Base-by-base conservation (phyloP, 2,888 invertebrate species). In the Resseliella maxima region DNA sequence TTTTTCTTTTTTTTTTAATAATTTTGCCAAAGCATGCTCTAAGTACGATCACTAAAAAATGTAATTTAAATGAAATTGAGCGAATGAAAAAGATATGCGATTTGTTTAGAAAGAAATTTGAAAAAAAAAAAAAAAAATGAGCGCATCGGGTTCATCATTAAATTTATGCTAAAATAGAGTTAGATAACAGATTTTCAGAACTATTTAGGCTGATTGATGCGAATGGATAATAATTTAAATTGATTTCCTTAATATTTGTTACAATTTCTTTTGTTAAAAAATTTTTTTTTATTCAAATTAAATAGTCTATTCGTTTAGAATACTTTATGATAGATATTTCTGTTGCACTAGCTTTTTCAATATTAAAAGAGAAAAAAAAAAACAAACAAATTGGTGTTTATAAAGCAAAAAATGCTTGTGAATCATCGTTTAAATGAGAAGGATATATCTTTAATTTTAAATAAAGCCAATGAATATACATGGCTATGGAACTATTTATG, bases 401-500 rank as follows among this genome's bases (percentile, higher is more conserved):
- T n/a, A n/a, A n/a, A n/a, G n/a, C n/a, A n/a, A n/a, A n/a, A n/a
- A n/a, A n/a, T n/a, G n/a, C n/a, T n/a, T n/a, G 41, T 41, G 6
- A 41, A 41, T 41, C 41, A 12, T 41, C 5, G 41, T 41, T 41
- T 12, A 41, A 41, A 12, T 12, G 41, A 41, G n/a, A 6, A 24
- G 24, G 24, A 59, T 2, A 24, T 50, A 50, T 18, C 15, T 50
- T 10, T 24, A 15, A 59, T n/a, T 59, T 59, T 24, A 24, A 72
- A 72, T 15, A 72, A 72, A 12, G 72, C 72, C 59, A 59, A 24
- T 31, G 5, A 31, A 72, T 31, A 15, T 50, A 35, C 59, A 59
- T 59, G 50, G 59, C 59, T 59, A 72, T 72, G 59, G 59, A 72
- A 72, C 31, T 72, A 50, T 50, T 18, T 50, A 21, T 50, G 50